A percentile compares a stretch with the other conserved stretches of the same genome.
Evolutionary conservation across 2,888 invertebrate species (phyloP).

Genomic region (Poecilus cupreus): DNA sequence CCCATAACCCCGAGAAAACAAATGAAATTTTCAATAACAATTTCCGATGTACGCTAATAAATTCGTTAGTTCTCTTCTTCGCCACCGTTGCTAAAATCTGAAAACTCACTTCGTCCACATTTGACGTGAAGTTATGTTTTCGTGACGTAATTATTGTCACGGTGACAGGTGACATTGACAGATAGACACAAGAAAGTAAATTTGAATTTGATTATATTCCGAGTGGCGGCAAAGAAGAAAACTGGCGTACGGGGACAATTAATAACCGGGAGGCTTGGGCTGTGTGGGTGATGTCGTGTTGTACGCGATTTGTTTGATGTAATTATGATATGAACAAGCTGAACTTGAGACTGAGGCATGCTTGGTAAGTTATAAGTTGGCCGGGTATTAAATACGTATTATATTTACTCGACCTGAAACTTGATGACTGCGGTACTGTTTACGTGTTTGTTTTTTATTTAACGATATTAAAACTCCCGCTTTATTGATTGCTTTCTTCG

Average conservation of each 20-base stretch:
- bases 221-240: conserved; percentile 47
- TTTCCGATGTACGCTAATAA: conserved; percentile 37
- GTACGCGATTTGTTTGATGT: conserved; percentile 44
- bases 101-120: conserved; percentile 20
- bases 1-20: conserved; percentile 11
- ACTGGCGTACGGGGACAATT: conserved; percentile 38
- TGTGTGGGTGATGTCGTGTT: conserved; percentile 37
- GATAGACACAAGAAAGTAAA: conserved; percentile 60
- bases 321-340: conserved; percentile 43
- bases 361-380: not conserved
- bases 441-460: conserved; percentile 29
- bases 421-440: conserved; percentile 33
- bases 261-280: conserved; percentile 9
- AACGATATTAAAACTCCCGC: conserved; percentile 28
- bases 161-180: conserved; percentile 59
- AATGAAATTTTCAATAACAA: conserved; percentile 45
- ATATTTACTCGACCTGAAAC: not conserved
- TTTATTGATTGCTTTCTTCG: conserved; percentile 9
- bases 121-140: conserved; percentile 26
- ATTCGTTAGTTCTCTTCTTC: conserved; percentile 22
- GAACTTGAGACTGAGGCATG: conserved; percentile 7
- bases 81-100: not conserved
- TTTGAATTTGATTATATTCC: conserved; percentile 61
- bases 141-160: conserved; percentile 59
- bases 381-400: conserved; percentile 50